Evolutionary conservation across 1,140 invertebrate genomes (phyloP), one percentile per base, ranked within the genome.

Genomic region (Diorhabda carinulata): DNA sequence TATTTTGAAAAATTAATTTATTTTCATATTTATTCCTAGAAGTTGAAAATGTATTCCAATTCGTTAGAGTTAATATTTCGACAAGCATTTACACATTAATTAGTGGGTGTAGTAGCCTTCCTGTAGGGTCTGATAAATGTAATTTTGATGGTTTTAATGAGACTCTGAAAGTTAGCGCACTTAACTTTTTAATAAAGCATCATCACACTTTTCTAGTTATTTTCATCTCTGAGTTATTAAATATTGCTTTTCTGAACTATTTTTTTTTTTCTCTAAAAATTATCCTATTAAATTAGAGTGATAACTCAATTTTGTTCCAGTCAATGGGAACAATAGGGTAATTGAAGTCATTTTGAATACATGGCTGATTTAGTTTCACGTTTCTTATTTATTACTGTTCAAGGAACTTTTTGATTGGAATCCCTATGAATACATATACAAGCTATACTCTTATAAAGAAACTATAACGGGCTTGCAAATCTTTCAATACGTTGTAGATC

Each of bases 161-260:
- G 64, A 63, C 64, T 58, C 66, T 64, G 65, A 72, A 68, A 57
- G 62, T 69, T 62, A 61, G 57, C 56, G 64, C 66, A 72, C 62
- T 72, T 72, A 72, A 72, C 70, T 72, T 72, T 72, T 69, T 72
- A 72, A 72, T 72, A 67, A 72, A 72, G 68, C 64, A 56, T 68
- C 64, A 58, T 72, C 68, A 57, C 63, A 72, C 67, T 69, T 72
- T 60, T 3, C 56, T 66, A 66, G 58, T 70, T 70, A 66, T 61
- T 59, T 59, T 59, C 56, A 41, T 70, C 57, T 44, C 42, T 47
- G 61, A 45, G 68, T 59, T 68, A 68, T 47, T 56, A 44, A 43
- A 25, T 69, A 65, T 65, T 65, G 65, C 58, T 69, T 64, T 66
- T 70, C 45, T 58, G 40, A 4, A 60, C 57, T 9, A 10, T 61